A percentile compares a stretch with the other conserved stretches of the same genome.
Evolutionary conservation across 2,113 vertebrate genomes (phyloP).

Genomic region (Coreoperca whiteheadi): DNA sequence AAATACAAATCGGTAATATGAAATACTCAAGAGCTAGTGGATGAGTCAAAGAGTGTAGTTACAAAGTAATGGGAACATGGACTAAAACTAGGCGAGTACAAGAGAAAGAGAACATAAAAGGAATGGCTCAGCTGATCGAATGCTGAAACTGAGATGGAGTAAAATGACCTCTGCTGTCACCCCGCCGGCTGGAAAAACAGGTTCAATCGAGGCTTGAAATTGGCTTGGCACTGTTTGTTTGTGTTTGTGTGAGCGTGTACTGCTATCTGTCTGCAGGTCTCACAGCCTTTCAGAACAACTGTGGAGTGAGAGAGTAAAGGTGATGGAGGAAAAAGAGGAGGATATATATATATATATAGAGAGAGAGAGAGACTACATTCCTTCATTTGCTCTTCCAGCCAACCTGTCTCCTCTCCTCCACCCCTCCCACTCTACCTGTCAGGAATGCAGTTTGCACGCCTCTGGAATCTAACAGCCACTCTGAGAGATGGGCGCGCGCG

Average conservation of each 20-base stretch:
- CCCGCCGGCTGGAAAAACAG: slow-evolving; percentile 48
- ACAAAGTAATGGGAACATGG: not conserved
- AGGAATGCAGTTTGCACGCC: slow-evolving; percentile 68
- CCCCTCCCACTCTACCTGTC: slow-evolving; percentile 65
- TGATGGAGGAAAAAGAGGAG: slow-evolving; percentile 34
- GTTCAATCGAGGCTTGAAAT: slow-evolving; percentile 70
- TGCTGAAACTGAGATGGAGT: slow-evolving; percentile 28
- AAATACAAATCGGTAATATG: not conserved
- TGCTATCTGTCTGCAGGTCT: slow-evolving; percentile 13
- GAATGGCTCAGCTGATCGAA: slow-evolving; percentile 39
- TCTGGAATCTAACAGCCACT: slow-evolving; percentile 57
- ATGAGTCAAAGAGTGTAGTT: not conserved
- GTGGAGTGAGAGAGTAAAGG: slow-evolving; percentile 40
- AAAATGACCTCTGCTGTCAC: slow-evolving; percentile 64
- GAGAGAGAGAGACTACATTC: slow-evolving; percentile 62
- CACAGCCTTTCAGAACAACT: slow-evolving; percentile 44
- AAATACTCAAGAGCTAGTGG: not conserved
- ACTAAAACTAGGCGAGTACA: slow-evolving; percentile 13
- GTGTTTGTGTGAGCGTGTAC: not conserved
- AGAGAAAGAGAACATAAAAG: slow-evolving; percentile 30
- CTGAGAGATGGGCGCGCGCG: slow-evolving; percentile 3
- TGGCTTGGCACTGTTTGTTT: slow-evolving; percentile 50
- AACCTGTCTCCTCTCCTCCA: slow-evolving; percentile 67
- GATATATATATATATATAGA: too few species aligned
- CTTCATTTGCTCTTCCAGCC: slow-evolving; percentile 67